Base-by-base conservation (phyloP, 2,113 vertebrate genomes). In the Hypocryptadius cinnamomeus region DNA sequence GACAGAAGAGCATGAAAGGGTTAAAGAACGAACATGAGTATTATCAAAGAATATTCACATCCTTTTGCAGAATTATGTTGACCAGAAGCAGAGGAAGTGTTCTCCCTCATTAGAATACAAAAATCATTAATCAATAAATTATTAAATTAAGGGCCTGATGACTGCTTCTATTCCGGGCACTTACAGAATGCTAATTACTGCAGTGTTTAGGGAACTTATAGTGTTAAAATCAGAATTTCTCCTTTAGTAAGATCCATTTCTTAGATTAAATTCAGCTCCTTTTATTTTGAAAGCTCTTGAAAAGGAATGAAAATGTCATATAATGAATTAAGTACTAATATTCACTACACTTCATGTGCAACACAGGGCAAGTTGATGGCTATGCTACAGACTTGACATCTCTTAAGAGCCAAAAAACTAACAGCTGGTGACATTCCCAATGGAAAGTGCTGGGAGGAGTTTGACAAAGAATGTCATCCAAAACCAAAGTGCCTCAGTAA, bases 101-200 rank as follows among this genome's bases (percentile, higher is more conserved):
- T 64, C 82, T 77, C 47, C 35, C 56, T 80, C 79, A 78, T 54
- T 50, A 70, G 90, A 93, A 95, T 66, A 87, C 64, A 94, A 73
- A 96, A 90, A 68, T 31, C 56, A 85, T 92, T 83, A 85, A 92
- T 90, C 89, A 90, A 89, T 92, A 95, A 90, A 94, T 94, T 87
- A 94, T 83, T 92, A 94, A 69, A 95, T 95, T 94, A 93, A 63
- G 64, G 31, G 72, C 35, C 82, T 90, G 82, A 78, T 0, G 1
- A 91, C 79, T 68, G 70, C 51, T 54, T 92, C 88, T 84, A 71
- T 66, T 83, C 82, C 30, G 28, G 44, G 74, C 68, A 50, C 71
- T 92, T 82, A 45, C 3, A 90, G 82, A 96, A 95, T 83, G 79
- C 35, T 92, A 87, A 95, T 94, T 82, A 83, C 33, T 81, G 37